Evolutionary conservation across 2,113 vertebrate genomes (phyloP), one percentile per base, ranked within the genome.

Genomic region (Cariama cristata): DNA sequence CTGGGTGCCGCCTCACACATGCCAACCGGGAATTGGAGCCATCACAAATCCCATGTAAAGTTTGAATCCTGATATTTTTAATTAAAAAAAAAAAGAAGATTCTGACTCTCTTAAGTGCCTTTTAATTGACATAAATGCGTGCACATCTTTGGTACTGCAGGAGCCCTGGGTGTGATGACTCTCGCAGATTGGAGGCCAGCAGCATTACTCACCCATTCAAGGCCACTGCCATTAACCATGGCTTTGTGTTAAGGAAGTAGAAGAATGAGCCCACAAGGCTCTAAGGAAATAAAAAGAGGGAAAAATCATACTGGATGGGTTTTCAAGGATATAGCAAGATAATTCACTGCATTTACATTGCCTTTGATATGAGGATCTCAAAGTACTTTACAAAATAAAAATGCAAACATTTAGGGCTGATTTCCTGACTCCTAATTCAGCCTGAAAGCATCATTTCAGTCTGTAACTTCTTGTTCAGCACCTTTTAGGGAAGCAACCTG

Each of bases 11-110:
- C 89, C 88, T 92, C 53, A 8, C 90, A 49, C 94, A 82, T 55
- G 88, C 93, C 97, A 95, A 42, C 35, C 0, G 90, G 95, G 94
- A 94, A 88, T 90, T 93, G 88, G 63, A 95, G 66, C 73, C 93
- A 26, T 59, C 55, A 32, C 85, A 93, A 97, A 97, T 86, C 96
- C 96, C 94, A 14, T 73, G 81, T 52, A 96, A 96, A 97, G 93
- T 97, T 97, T 83, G 96, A 95, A 88, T 95, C 79, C 50, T 80
- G 74, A 49, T 47, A 72, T 88, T 94, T 92, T 93, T 97, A 95
- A 95, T 94, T 96, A 75, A 90, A 92, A 63, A 52, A 87, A 33
- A 68, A 50, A 45, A 5, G 3, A 14, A 63, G 6, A 76, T 83
- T 85, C 83, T 92, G 80, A 33, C 38, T 96, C 49, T 93, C 62